Conservation (phyloP, 2,888 invertebrate species). For the Oscheius sp. region DNA sequence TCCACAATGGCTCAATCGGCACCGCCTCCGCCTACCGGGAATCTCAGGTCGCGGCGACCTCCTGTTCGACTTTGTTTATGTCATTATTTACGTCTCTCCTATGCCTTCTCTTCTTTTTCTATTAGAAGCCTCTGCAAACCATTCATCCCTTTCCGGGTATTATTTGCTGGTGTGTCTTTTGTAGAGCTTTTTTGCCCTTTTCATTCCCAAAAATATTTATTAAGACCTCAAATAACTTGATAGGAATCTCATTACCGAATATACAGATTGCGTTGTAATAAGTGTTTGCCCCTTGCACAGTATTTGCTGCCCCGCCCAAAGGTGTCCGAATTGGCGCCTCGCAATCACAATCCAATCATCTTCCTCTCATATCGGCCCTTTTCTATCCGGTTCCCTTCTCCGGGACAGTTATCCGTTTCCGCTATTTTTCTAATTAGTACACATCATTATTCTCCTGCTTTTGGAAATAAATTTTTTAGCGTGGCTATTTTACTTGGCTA, state of each 20-base stretch:
- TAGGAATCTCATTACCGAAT: conserved; percentile 14
- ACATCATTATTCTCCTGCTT: neutral
- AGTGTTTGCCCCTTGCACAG: conserved; percentile 25
- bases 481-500: neutral
- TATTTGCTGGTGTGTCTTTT: conserved; percentile 19
- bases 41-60: conserved; percentile 10
- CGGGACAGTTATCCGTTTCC: conserved; percentile 6
- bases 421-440: conserved; percentile 9
- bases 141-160: conserved; percentile 10
- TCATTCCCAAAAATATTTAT: conserved; percentile 2
- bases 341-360: conserved; percentile 29
- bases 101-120: neutral
- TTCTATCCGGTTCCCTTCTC: conserved; percentile 20
- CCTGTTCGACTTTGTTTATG: neutral
- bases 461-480: neutral
- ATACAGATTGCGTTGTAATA: conserved; percentile 22
- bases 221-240: neutral
- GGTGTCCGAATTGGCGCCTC: conserved; percentile 31
- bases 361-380: conserved; percentile 25
- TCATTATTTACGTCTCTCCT: neutral
- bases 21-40: conserved; percentile 30
- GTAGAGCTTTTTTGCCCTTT: neutral
- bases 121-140: neutral
- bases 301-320: conserved; percentile 28
- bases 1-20: conserved; percentile 25